These are phyloP conservation scores for Digitonthophagus gazella DNA, from an alignment of 2,888 invertebrate genomes.

Conservation along the genomic window DNA sequence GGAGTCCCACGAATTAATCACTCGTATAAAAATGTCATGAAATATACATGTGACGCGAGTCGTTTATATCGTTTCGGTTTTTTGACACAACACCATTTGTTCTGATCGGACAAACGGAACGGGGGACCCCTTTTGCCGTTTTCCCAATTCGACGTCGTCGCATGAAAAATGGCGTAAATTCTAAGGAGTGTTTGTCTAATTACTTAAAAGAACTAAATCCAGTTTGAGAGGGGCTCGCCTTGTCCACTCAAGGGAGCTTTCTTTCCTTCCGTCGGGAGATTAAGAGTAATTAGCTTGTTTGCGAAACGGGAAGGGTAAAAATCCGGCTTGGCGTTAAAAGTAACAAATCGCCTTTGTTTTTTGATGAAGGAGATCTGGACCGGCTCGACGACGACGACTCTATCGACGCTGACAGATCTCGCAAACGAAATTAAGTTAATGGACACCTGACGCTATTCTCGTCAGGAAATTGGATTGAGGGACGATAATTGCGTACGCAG, in stretches of 20 bases:
- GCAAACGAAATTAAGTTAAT: not conserved
- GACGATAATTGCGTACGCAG: not conserved
- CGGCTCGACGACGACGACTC: not conserved
- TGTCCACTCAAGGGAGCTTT: not conserved
- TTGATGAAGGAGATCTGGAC: not conserved
- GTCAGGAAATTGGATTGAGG: not conserved
- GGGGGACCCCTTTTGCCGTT: not conserved
- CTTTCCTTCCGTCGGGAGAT: not conserved
- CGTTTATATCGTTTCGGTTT: constrained; percentile 35
- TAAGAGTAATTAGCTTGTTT: not conserved
- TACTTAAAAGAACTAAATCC: not conserved
- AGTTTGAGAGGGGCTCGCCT: not conserved
- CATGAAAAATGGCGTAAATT: not conserved
- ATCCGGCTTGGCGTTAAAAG: not conserved
- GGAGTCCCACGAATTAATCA: constrained; percentile 36
- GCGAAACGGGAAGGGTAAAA: not conserved
- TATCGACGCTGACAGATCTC: not conserved
- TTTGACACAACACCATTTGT: constrained; percentile 36
- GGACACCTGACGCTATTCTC: not conserved
- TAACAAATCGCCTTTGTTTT: not conserved
- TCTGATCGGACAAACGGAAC: constrained; percentile 22
- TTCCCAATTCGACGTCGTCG: not conserved
- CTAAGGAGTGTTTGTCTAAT: not conserved
- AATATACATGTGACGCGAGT: constrained; percentile 34
- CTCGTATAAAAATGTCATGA: constrained; percentile 37